Base-by-base conservation (phyloP, 2,888 invertebrate genomes). In the Thyatira batis region DNA sequence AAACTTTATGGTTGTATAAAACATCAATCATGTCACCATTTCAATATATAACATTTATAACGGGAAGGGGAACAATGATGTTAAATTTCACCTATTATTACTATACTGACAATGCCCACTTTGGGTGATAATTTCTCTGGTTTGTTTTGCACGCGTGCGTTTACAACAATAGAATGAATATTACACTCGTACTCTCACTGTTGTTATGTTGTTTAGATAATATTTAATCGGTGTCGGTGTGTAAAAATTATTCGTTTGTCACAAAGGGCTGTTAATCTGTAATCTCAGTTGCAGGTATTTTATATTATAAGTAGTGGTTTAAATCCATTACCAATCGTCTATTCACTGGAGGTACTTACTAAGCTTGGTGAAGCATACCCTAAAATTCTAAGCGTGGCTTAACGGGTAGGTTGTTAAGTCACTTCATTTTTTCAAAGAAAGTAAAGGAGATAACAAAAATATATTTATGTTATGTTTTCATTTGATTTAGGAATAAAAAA, bases 41-140 rank as follows among this genome's bases (percentile, higher is more conserved):
- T 64, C 55, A 67, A 75, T 85, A 71, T 85, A 85, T 84, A 80
- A 73, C 58, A 72, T 27, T 68, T 54, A 17, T 27, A 54, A 54
- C 55, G 69, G 78, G 76, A 76, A 78, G 73, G 76, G 71, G 76
- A 75, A 85, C 83, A 83, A 81, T 80, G 57, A 57, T 13, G 39
- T 39, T 39, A 49, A 77, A 67, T 67, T 71, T 80, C 79, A 80
- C 82, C 71, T 54, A 70, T 77, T 76, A 78, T 67, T 52, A 60
- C 63, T 55, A 53, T 56, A 67, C 62, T 69, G 72, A 83, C 81
- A 84, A 84, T 82, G 65, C 66, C 55, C 71, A 70, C 66, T 77
- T 71, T 39, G 39, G 62, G 69, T 65, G 71, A 69, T 78, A 71
- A 80, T 77, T 74, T 72, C 72, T 78, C 67, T 74, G 62, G 17